These are phyloP conservation scores for Leguminivora glycinivorella DNA, from an alignment of 1,140 invertebrate species.

Conservation along the genomic window DNA sequence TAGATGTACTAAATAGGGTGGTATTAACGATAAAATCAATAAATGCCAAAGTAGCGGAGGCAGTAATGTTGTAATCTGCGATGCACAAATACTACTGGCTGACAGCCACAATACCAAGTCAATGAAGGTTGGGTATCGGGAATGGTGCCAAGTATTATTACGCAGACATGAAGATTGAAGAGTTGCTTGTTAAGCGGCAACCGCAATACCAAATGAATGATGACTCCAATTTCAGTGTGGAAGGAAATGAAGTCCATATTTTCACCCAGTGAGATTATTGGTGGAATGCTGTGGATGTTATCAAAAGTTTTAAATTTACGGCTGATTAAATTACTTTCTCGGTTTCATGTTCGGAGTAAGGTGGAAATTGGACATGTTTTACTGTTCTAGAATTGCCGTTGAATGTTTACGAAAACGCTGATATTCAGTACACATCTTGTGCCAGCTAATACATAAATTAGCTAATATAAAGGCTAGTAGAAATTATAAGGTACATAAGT, in stretches of 20 bases:
- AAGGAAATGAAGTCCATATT: constrained; percentile 29
- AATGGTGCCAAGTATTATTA: constrained; percentile 64
- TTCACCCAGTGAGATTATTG: constrained; percentile 18
- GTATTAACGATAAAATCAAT: constrained; percentile 30
- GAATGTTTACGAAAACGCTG: too few relatives aligned
- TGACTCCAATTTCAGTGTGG: constrained; percentile 31
- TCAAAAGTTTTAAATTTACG: constrained; percentile 24
- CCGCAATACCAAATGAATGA: constrained; percentile 42
- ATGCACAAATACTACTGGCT: constrained; percentile 45
- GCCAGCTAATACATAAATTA: too few relatives aligned
- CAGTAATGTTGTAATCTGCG: constrained; percentile 39
- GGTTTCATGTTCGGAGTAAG: neutral
- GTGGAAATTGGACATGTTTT: neutral
- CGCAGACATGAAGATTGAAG: constrained; percentile 49
- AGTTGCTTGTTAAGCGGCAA: constrained; percentile 54
- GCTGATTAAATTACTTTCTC: neutral
- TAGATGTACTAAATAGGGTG: neutral
- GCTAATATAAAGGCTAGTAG: too few relatives aligned
- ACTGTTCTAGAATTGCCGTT: neutral
- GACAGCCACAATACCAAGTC: constrained; percentile 41
- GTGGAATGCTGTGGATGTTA: neutral
- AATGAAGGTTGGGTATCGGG: constrained; percentile 42
- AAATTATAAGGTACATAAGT: too few relatives aligned
- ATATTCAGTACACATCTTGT: too few relatives aligned
- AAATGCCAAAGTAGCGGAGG: constrained; percentile 28